Evolutionary conservation across 1,140 invertebrate genomes (phyloP), one percentile per base, ranked within the genome.

Genomic region (Brachionus angularis): DNA sequence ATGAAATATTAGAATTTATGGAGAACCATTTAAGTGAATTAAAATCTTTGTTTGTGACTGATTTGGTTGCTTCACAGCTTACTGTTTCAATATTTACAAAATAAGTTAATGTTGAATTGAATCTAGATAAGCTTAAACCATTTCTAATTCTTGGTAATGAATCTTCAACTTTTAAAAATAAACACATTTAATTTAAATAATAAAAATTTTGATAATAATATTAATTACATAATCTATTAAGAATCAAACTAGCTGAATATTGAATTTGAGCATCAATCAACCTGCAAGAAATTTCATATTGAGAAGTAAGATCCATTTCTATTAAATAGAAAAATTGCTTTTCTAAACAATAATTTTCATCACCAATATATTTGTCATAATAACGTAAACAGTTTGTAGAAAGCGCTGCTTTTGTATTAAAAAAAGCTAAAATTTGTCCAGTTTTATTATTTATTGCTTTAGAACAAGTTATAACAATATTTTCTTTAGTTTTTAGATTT

Each of bases 21-120:
- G 61, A 64, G 3, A 64, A 3, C 61, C 61, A 64, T 47, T 46
- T 47, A 39, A 64, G 39, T 1, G 61, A 46, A 29, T 64, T 36
- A 31, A 64, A 64, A 21, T 23, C 4, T 1, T 25, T 44, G 61
- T 39, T 8, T 7, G 29, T 31, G 18, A 42, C 23, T 31, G 21
- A 12, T 12, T 64, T 36, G 21, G 44, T 64, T 8, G 61, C 61
- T 44, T 64, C 61, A 21, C 61, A 64, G 36, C 36, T 64, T 16
- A 64, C 61, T 23, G 39, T 25, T 18, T 64, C 36, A 16, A 23
- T 44, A 36, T 64, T 64, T 25, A 64, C 3, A 31, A 27, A 64
- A 44, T 44, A 47, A 8, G 61, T 31, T 3, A 39, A n/a, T 16
- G 61, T 64, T 1, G 61, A 44, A 21, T 64, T 64, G 12, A 16